Conservation (phyloP, 2,888 invertebrate species). For the Cheilosia vulpina region DNA sequence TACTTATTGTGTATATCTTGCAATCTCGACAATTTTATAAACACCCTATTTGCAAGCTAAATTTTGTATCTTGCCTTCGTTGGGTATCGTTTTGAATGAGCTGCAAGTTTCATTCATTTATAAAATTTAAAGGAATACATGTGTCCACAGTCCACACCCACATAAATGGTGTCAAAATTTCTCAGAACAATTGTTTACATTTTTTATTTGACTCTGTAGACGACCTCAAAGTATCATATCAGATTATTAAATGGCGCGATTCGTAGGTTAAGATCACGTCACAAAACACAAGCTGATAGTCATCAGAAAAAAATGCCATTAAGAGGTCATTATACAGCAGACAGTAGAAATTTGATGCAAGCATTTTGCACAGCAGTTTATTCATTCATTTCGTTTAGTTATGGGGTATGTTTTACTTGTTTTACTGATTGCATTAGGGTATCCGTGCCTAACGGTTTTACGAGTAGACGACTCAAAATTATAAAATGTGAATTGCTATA, state of each 20-base stretch:
- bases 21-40: neutral
- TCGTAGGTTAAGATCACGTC: slow-evolving; percentile 55
- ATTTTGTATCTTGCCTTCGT: too few species aligned
- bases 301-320: slow-evolving; percentile 64
- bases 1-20: neutral
- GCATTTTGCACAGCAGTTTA: slow-evolving; percentile 38
- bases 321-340: slow-evolving; percentile 70
- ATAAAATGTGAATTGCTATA: too few species aligned
- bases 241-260: slow-evolving; percentile 53
- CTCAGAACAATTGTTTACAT: slow-evolving; percentile 34
- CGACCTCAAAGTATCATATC: slow-evolving; percentile 24
- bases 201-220: slow-evolving; percentile 9
- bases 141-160: slow-evolving; percentile 19
- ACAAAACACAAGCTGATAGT: slow-evolving; percentile 29
- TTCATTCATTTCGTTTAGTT: slow-evolving; percentile 1
- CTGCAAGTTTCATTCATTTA: slow-evolving; percentile 6
- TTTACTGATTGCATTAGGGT: neutral
- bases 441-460: too few species aligned
- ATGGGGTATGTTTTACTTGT: neutral
- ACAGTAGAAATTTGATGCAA: slow-evolving; percentile 58
- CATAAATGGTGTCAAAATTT: slow-evolving; percentile 5
- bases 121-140: neutral
- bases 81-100: neutral
- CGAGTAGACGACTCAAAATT: too few species aligned
- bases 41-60: neutral